Evolutionary conservation across 2,797 vertebrate species (phyloP).

Genomic region (Lemur catta): DNA sequence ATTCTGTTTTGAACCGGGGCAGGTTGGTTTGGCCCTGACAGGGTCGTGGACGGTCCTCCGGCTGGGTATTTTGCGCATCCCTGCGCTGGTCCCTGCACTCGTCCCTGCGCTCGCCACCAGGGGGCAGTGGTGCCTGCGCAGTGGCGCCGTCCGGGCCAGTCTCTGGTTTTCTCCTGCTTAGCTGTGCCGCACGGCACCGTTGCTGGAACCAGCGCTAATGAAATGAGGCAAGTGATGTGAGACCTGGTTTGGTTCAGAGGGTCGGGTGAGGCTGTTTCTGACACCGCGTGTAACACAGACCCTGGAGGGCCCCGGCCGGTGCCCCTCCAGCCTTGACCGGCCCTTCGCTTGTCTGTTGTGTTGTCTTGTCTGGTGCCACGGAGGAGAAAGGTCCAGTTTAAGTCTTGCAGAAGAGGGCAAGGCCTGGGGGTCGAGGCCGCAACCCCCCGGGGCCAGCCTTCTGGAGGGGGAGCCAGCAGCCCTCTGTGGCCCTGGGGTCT

Average conservation of each 20-base stretch:
- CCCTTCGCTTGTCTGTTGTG: background rate
- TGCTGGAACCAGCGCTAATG: background rate
- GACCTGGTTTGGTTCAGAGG: background rate
- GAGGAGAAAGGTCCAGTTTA: background rate
- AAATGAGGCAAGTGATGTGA: background rate
- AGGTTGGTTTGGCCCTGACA: rapidly evolving
- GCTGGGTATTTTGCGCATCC: too few species aligned
- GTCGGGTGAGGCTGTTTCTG: background rate
- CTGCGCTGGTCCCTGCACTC: too few species aligned
- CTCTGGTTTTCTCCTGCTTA: background rate
- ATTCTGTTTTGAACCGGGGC: background rate
- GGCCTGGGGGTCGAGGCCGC: background rate
- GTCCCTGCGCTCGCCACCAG: background rate
- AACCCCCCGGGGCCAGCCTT: background rate
- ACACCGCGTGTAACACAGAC: background rate
- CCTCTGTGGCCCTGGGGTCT: background rate
- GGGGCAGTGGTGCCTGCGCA: background rate
- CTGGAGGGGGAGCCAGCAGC: background rate
- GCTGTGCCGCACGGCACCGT: background rate
- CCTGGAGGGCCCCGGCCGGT: background rate
- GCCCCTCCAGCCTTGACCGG: background rate
- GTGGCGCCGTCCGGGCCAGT: rapidly evolving
- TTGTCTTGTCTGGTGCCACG: background rate
- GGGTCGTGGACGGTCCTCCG: too few species aligned
- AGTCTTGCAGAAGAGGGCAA: background rate